Evolutionary conservation across 1,140 invertebrate species (phyloP).

Genomic region (Atta cephalotes): DNA sequence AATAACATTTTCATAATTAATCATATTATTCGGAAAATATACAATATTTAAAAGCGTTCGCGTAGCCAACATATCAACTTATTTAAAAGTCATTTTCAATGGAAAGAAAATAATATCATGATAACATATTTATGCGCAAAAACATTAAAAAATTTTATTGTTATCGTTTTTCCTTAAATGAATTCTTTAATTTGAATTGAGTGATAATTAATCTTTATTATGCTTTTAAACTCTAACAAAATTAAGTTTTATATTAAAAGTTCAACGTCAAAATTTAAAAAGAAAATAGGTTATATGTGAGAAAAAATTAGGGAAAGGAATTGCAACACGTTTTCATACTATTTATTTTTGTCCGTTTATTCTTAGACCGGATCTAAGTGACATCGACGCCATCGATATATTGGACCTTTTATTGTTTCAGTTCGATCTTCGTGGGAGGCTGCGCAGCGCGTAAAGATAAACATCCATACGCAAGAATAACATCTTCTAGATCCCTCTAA

Average conservation of each 20-base stretch:
- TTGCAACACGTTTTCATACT: background rate
- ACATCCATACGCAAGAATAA: constrained; percentile 84
- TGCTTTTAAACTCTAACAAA: background rate
- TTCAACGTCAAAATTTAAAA: background rate
- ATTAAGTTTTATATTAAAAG: constrained; percentile 4
- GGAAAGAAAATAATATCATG: too few relatives aligned
- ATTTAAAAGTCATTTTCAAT: too few relatives aligned
- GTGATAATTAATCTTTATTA: background rate
- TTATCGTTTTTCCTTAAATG: too few relatives aligned
- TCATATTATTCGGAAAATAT: too few relatives aligned
- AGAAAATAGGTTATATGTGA: background rate
- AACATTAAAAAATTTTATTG: too few relatives aligned
- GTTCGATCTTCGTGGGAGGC: constrained; percentile 78
- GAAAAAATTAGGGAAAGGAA: background rate
- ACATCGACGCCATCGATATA: constrained; percentile 61
- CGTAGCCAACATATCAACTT: too few relatives aligned
- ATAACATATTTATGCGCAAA: too few relatives aligned
- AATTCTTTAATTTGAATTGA: background rate
- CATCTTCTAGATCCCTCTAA: constrained; percentile 77
- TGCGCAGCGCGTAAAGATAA: constrained; percentile 78
- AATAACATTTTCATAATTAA: too few relatives aligned
- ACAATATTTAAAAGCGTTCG: too few relatives aligned
- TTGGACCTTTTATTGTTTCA: constrained; percentile 77
- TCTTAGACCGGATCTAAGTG: background rate
- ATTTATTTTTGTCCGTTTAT: constrained; percentile 31